phyloP scores from a whole-genome alignment of 1,140 invertebrate species.

The Brachystomella parvula region DNA sequence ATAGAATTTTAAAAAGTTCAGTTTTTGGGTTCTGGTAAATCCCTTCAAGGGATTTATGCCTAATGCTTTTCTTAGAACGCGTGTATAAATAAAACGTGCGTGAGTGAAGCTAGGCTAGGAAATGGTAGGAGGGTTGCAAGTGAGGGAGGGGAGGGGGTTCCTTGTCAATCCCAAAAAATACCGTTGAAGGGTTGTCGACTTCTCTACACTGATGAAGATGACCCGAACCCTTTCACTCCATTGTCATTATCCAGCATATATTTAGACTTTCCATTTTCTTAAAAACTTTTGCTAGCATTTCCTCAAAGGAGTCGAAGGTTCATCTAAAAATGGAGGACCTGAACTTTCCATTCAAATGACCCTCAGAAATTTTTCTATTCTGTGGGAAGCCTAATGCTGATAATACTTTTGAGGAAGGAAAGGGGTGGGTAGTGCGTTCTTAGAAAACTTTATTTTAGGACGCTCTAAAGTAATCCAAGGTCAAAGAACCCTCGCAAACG shows the following conservation, averaged over 20 bases:
- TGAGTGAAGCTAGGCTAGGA: no score
- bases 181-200: not conserved
- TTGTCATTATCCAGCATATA: not conserved
- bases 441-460: slow-evolving; percentile 14
- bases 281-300: not conserved
- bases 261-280: not conserved
- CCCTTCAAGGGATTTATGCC: no score
- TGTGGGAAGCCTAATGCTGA: not conserved
- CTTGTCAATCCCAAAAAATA: not conserved
- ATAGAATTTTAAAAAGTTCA: no score
- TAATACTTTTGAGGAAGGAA: not conserved
- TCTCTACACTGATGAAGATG: not conserved
- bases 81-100: no score
- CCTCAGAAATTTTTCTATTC: not conserved
- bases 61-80: no score
- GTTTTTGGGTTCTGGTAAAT: no score
- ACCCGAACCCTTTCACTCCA: not conserved
- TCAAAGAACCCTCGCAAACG: slow-evolving; percentile 26
- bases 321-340: not conserved
- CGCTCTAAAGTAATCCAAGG: slow-evolving; percentile 27
- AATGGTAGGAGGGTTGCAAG: no score
- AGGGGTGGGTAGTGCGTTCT: not conserved
- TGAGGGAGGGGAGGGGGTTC: no score
- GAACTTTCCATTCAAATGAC: slow-evolving; percentile 1
- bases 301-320: not conserved